Conservation (phyloP, 1,140 invertebrate genomes). For the Whitmania pigra region DNA sequence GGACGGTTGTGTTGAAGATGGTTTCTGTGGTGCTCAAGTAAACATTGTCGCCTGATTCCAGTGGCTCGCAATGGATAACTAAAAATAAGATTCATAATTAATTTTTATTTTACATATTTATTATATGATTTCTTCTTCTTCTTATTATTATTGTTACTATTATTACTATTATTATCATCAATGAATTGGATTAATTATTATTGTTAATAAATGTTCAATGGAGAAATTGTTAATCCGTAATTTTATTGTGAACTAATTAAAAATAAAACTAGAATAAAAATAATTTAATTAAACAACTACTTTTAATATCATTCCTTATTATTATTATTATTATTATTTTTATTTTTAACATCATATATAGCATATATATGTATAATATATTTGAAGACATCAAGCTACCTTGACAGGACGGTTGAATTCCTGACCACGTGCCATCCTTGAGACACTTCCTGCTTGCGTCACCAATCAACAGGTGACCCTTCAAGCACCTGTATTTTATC, state of each 20-base stretch:
- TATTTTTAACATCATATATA: too few relatives aligned
- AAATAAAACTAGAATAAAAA: too few relatives aligned
- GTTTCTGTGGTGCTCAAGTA: not conserved
- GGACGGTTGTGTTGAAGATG: not conserved
- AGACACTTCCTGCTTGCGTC: slow-evolving; percentile 73
- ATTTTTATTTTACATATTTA: not conserved
- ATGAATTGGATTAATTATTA: too few relatives aligned
- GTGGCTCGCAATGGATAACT: slow-evolving; percentile 7
- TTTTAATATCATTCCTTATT: too few relatives aligned
- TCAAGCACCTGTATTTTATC: slow-evolving; percentile 80
- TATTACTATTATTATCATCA: too few relatives aligned
- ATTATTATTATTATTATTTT: too few relatives aligned
- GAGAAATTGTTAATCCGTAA: too few relatives aligned
- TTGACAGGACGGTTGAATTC: slow-evolving; percentile 69
- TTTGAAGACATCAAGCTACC: slow-evolving; percentile 46
- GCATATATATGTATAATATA: not conserved
- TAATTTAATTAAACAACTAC: too few relatives aligned
- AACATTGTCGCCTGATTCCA: not conserved
- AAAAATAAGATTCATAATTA: not conserved
- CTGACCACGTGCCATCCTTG: slow-evolving; percentile 82
- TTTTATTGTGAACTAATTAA: too few relatives aligned
- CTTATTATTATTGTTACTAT: too few relatives aligned
- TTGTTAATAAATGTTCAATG: too few relatives aligned
- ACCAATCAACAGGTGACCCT: slow-evolving; percentile 76
- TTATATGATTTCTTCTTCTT: not conserved